Conservation (phyloP, 2,888 invertebrate species). For the Sinopyrophorus schimmeli region DNA sequence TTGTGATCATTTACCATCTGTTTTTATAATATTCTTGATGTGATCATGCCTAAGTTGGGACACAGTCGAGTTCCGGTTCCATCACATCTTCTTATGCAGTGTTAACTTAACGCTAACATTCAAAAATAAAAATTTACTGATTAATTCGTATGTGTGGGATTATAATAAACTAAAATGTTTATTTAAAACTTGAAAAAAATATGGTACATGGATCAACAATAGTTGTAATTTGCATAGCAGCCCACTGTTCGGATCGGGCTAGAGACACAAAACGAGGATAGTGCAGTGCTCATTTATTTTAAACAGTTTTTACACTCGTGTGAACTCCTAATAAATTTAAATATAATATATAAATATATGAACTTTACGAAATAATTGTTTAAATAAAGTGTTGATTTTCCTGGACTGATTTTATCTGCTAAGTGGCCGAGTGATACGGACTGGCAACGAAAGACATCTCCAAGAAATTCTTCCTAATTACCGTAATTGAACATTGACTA, state of each 20-base stretch:
- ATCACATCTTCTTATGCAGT: slow-evolving; percentile 28
- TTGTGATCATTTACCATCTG: slow-evolving; percentile 27
- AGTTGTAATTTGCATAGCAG: slow-evolving; percentile 50
- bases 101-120: slow-evolving; percentile 32
- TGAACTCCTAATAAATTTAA: slow-evolving; percentile 50
- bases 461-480: slow-evolving; percentile 33
- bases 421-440: slow-evolving; percentile 40
- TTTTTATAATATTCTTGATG: slow-evolving; percentile 33
- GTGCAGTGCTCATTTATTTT: slow-evolving; percentile 53
- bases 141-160: slow-evolving; percentile 52
- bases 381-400: slow-evolving; percentile 48
- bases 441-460: slow-evolving; percentile 41
- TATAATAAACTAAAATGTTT: slow-evolving; percentile 35
- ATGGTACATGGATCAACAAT: slow-evolving; percentile 53
- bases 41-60: slow-evolving; percentile 36
- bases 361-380: slow-evolving; percentile 45
- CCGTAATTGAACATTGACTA: slow-evolving; percentile 32
- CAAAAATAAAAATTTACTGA: slow-evolving; percentile 32
- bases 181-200: slow-evolving; percentile 40
- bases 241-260: slow-evolving; percentile 55
- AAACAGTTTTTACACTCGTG: slow-evolving; percentile 43
- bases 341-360: slow-evolving; percentile 43
- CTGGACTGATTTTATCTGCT: slow-evolving; percentile 43
- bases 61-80: slow-evolving; percentile 27
- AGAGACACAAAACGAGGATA: slow-evolving; percentile 44